Base-by-base conservation (phyloP, 2,888 invertebrate genomes). In the Meiosimyza platycephala region DNA sequence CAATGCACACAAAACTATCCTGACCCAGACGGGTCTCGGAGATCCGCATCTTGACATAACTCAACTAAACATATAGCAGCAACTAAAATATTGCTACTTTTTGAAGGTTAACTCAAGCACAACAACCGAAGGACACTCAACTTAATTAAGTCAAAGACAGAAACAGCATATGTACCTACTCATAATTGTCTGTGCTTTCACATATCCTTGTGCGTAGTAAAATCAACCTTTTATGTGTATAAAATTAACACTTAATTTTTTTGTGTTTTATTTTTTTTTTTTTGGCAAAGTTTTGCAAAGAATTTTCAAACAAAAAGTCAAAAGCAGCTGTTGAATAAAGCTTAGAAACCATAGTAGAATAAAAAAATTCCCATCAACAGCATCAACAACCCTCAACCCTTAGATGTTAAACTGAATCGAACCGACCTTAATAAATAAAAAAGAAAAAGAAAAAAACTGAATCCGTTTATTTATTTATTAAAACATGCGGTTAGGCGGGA, bases 401-500 rank as follows among this genome's bases (percentile, higher is more conserved):
- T 40, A 40, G 40, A 40, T 40, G 3, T 9, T 15, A 62, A 28
- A 62, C 11, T 3, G 28, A 28, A 57, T 57, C 16, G 57, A n/a
- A 57, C 11, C 18, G 28, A n/a, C 15, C 6, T 22, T 22, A 18
- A 55, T 4, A 55, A 13, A 55, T 18, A 18, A n/a, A 13, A n/a
- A n/a, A n/a, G n/a, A n/a, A n/a, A 57, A 57, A 57, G 11, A 3
- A n/a, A 54, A 15, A 57, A 18, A 18, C 57, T 18, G 28, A 57
- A 57, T 22, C 12, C 57, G 28, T 57, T 57, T n/a, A 59, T 59
- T 22, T 50, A 50, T 68, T 59, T 59, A 50, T 48, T 59, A 59
- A 57, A 68, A 68, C 57, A 48, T 68, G 68, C 68, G 68, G 68
- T 68, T 68, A 48, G 68, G 57, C 57, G 59, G 47, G 59, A 18